phyloP scores from a whole-genome alignment of 2,113 vertebrate genomes.

The Dromas ardeola region DNA sequence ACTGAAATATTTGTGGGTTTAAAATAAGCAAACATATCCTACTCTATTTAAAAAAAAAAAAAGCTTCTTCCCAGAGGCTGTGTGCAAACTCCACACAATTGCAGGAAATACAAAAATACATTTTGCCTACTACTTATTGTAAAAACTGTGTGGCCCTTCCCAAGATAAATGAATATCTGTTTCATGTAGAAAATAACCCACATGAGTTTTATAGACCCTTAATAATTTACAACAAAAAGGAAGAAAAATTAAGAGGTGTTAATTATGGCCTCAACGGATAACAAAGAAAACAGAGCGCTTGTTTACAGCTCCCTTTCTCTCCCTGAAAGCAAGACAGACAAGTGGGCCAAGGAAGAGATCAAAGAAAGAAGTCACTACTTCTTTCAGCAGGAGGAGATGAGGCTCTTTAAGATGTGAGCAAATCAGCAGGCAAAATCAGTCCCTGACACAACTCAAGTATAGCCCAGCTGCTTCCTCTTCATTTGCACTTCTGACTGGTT shows the following conservation, averaged over 20 bases:
- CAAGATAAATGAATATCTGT: background rate
- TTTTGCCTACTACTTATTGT: background rate
- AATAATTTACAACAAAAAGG: background rate
- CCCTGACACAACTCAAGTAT: background rate
- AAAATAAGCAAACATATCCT: background rate
- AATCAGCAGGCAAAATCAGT: background rate
- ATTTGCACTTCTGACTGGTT: background rate
- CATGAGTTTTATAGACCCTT: background rate
- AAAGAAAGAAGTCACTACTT: background rate
- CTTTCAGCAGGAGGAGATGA: background rate
- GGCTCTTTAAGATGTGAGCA: background rate
- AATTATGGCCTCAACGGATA: background rate
- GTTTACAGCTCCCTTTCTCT: background rate
- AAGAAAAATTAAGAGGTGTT: background rate
- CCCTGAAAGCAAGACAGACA: background rate
- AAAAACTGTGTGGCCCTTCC: background rate
- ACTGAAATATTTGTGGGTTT: background rate
- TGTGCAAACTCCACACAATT: background rate
- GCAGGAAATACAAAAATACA: constrained; percentile 1
- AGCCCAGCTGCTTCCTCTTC: background rate
- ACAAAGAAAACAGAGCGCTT: background rate
- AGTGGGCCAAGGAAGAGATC: background rate
- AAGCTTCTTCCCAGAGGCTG: background rate
- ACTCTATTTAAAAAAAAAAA: background rate
- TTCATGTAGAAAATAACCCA: background rate